Evolutionary conservation across 92 coral and sea anemone species (phyloP), one percentile per base, ranked within the genome.

Genomic region (Diadumene lineata): DNA sequence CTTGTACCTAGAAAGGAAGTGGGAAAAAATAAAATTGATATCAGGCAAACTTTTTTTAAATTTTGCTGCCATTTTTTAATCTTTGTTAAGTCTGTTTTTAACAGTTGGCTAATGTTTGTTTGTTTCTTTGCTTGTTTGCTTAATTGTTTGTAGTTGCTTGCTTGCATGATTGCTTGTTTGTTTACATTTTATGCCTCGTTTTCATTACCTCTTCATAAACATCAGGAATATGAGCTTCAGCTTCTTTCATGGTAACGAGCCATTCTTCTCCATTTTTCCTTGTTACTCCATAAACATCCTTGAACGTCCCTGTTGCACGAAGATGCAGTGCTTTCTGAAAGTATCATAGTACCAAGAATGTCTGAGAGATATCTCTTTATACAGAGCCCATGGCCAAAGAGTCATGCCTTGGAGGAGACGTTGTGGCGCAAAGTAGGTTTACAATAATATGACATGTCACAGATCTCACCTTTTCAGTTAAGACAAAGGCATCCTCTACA

Each of bases 221-320:
- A 86, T 94, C 93, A 28, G 98, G 98, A 62, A 94, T 94, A 80
- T 94, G 98, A 30, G 98, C 94, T 50, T 94, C 98, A 18, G 98
- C 93, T 55, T 94, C 96, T 51, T 83, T 66, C 88, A 89, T 88
- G 8, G 97, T 94, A 69, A 94, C 89, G 50, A 94, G 81, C 98
- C 98, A 94, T 73, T 94, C 98, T 43, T 94, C 98, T 0, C 98
- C 98, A 89, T 94, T 94, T 43, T 87, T 94, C 15, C 88, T 93
- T 22, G 96, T 81, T 38, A 84, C 79, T 7, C 83, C 94, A 55
- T 82, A 86, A 48, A 92, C 98, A 81, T 94, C 98, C 62, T 87
- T 92, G 66, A 91, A 94, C 43, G 98, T 94, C 38, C 98, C 90
- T 11, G 97, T 83, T 43, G 98, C 96, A 28, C 85, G 83, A 80